phyloP scores from a whole-genome alignment of 1,140 invertebrate genomes.

The Mycetomoellerius zeteki region DNA sequence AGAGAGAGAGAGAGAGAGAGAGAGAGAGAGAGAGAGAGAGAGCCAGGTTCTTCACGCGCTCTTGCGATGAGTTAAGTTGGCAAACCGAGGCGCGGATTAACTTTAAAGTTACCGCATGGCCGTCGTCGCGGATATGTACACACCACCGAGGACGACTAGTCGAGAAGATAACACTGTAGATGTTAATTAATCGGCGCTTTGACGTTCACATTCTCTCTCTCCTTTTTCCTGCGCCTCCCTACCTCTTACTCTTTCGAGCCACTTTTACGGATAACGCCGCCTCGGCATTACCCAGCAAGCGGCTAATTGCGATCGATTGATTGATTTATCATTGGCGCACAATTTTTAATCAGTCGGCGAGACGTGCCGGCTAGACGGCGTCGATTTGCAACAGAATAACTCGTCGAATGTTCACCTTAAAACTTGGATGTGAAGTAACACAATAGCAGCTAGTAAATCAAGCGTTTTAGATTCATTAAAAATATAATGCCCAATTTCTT shows the following conservation, averaged over 20 bases:
- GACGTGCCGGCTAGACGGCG: slow-evolving; percentile 37
- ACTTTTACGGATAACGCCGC: slow-evolving; percentile 15
- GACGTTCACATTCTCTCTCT: background rate
- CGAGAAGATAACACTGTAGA: slow-evolving; percentile 42
- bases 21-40: background rate
- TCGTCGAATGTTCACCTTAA: slow-evolving; percentile 32
- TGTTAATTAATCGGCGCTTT: slow-evolving; percentile 60
- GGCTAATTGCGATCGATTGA: slow-evolving; percentile 65
- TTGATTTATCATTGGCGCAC: slow-evolving; percentile 54
- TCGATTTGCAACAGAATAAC: background rate
- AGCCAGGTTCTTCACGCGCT: slow-evolving; percentile 26
- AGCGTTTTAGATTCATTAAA: background rate
- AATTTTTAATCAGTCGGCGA: slow-evolving; percentile 44
- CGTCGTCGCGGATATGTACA: slow-evolving; percentile 35
- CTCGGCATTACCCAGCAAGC: slow-evolving; percentile 55
- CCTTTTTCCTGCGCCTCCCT: no score
- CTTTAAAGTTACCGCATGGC: slow-evolving; percentile 56
- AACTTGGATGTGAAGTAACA: background rate
- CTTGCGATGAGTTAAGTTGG: slow-evolving; percentile 54
- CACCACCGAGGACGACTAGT: background rate
- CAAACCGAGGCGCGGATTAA: slow-evolving; percentile 62
- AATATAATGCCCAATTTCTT: no score
- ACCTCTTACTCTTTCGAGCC: background rate
- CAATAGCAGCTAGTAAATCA: background rate
- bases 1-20: background rate